phyloP scores from a whole-genome alignment of 92 coral and sea anemone genomes.

The Epizoanthus fatuus region DNA sequence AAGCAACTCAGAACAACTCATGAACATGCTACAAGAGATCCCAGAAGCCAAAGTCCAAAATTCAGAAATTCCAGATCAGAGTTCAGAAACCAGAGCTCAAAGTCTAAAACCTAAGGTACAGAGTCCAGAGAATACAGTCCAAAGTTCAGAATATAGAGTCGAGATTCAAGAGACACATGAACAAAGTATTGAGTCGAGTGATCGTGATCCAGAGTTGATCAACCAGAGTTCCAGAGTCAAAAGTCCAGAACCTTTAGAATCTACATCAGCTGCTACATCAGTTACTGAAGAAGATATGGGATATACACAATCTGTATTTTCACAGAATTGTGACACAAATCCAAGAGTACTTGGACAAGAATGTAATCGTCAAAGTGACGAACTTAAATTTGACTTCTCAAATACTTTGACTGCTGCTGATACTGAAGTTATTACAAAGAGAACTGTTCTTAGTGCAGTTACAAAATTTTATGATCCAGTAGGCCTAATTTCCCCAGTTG shows the following conservation, averaged over 20 bases:
- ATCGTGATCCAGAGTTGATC: too few relatives aligned
- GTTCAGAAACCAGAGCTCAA: slow-evolving; percentile 10
- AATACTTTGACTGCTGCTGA: slow-evolving; percentile 13
- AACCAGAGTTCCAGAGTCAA: too few relatives aligned
- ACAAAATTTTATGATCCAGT: too few relatives aligned
- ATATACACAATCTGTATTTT: slow-evolving; percentile 29
- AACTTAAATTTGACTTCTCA: slow-evolving; percentile 26
- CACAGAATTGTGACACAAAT: neutral
- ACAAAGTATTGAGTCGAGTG: too few relatives aligned
- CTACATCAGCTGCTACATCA: neutral
- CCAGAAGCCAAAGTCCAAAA: slow-evolving; percentile 3
- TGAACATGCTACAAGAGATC: neutral
- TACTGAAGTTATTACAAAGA: too few relatives aligned
- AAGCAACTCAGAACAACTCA: slow-evolving; percentile 27
- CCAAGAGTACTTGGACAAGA: slow-evolving; percentile 41
- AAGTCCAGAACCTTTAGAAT: too few relatives aligned
- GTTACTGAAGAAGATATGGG: slow-evolving; percentile 47
- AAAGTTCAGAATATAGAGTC: neutral
- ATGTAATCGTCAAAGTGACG: slow-evolving; percentile 39
- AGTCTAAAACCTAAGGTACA: neutral
- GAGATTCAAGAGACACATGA: neutral
- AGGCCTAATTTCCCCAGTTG: neutral
- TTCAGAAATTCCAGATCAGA: slow-evolving; percentile 19
- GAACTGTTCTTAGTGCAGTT: too few relatives aligned
- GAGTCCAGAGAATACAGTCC: neutral